phyloP scores from a whole-genome alignment of 2,888 invertebrate species.

The Belgica antarctica region DNA sequence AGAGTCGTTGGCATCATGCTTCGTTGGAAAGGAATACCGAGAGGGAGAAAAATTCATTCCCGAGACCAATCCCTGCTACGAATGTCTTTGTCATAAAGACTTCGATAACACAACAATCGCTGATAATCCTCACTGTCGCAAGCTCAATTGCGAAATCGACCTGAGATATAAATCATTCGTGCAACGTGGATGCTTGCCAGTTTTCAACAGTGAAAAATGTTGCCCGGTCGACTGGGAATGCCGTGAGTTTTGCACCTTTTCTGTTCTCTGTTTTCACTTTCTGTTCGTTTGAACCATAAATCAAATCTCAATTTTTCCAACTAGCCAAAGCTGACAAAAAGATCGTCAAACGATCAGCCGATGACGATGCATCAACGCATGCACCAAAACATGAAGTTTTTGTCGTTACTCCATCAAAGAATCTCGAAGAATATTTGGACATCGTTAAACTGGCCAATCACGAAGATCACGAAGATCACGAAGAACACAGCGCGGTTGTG shows the following conservation, averaged over 20 bases:
- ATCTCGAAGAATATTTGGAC: neutral
- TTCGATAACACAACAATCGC: constrained; percentile 39
- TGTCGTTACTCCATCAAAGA: constrained; percentile 18
- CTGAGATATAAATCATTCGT: constrained; percentile 33
- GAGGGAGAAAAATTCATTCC: constrained; percentile 38
- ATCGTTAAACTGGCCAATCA: neutral
- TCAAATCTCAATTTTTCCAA: neutral
- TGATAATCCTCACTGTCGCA: constrained; percentile 29
- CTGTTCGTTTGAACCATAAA: constrained; percentile 20
- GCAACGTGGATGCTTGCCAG: constrained; percentile 41
- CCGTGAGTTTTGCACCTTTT: neutral
- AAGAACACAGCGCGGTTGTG: neutral
- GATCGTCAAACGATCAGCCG: constrained; percentile 12
- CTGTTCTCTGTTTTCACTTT: neutral
- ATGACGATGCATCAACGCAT: constrained; percentile 15
- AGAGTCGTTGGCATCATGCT: constrained; percentile 34
- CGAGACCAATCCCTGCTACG: constrained; percentile 37
- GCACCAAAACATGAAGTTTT: neutral
- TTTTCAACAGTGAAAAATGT: constrained; percentile 29
- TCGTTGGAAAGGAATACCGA: neutral
- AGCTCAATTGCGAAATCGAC: constrained; percentile 36
- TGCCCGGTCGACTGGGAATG: constrained; percentile 43
- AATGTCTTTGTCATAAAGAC: constrained; percentile 37
- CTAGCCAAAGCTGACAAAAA: constrained; percentile 22
- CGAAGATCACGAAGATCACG: neutral